phyloP scores from a whole-genome alignment of 1,140 invertebrate genomes.

The Mylabris phalerata region DNA sequence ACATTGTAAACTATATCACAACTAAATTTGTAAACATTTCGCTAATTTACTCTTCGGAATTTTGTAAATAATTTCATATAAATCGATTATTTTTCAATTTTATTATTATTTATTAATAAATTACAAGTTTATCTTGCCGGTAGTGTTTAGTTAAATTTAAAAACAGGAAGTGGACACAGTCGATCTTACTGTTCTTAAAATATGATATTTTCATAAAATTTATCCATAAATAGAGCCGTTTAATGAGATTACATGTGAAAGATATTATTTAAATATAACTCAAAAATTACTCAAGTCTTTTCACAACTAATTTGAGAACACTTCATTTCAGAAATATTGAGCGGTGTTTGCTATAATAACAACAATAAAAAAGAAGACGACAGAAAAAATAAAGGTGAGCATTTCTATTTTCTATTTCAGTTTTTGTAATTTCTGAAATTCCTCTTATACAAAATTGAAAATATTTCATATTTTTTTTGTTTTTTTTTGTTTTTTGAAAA shows the following conservation, averaged over 20 bases:
- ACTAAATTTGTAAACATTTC: conserved; percentile 5
- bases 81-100: too few relatives aligned
- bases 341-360: conserved; percentile 70
- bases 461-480: neutral
- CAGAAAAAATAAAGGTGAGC: conserved; percentile 67
- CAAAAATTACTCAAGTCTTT: neutral
- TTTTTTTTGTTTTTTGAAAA: neutral
- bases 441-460: neutral
- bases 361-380: conserved; percentile 70
- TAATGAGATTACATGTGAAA: too few relatives aligned
- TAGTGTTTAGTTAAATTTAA: too few relatives aligned
- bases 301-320: conserved; percentile 9
- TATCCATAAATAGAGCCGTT: too few relatives aligned
- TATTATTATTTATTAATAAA: too few relatives aligned
- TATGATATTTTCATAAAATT: too few relatives aligned
- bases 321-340: conserved; percentile 72
- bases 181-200: too few relatives aligned
- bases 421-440: neutral
- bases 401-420: neutral
- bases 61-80: too few relatives aligned
- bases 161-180: too few relatives aligned
- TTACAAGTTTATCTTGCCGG: too few relatives aligned
- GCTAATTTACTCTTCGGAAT: neutral
- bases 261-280: too few relatives aligned
- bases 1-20: conserved; percentile 9